Percentiles rank a stretch among this genome's conserved stretches.
phyloP scores from a whole-genome alignment of 1,140 invertebrate genomes.

The Drosophila melanica region DNA sequence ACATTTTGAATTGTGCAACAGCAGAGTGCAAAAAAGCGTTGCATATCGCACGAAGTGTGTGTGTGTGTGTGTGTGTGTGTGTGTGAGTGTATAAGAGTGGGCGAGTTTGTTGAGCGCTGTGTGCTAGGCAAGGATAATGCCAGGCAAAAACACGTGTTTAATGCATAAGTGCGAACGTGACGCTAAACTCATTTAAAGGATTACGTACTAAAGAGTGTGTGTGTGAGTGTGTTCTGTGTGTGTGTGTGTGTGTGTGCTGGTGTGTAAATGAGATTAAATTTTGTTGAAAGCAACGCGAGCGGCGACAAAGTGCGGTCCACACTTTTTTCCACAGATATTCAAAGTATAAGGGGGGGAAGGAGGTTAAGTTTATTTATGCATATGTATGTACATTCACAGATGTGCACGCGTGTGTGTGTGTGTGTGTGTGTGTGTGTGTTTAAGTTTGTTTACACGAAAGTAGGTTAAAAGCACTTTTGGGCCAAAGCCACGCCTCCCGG shows the following conservation, averaged over 20 bases:
- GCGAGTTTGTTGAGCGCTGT: conserved; percentile 19
- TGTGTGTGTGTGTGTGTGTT: conserved; percentile 18
- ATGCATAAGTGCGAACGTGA: conserved; percentile 81
- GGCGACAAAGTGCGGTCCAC: conserved; percentile 56
- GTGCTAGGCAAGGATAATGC: conserved; percentile 74
- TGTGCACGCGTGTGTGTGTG: conserved; percentile 33
- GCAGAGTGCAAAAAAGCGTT: conserved; percentile 69
- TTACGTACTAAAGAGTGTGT: conserved; percentile 64
- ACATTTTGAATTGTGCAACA: conserved; percentile 80
- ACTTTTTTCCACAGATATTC: conserved; percentile 44
- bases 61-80: neutral
- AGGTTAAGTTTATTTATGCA: conserved; percentile 55
- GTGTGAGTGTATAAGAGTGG: conserved; percentile 18
- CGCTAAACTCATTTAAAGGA: conserved; percentile 83
- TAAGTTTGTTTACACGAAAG: conserved; percentile 54
- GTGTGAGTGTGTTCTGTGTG: conserved; percentile 18
- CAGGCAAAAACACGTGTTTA: conserved; percentile 79
- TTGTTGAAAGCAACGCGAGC: conserved; percentile 66
- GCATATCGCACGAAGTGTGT: conserved; percentile 38
- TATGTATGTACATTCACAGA: conserved; percentile 20
- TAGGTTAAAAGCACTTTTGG: conserved; percentile 81
- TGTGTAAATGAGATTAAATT: conserved; percentile 79
- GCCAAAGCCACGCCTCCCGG: conserved; percentile 50
- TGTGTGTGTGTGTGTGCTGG: conserved; percentile 24
- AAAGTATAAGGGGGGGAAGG: conserved; percentile 15